Evolutionary conservation across 1,140 invertebrate species (phyloP).

Genomic region (Hylaeus anthracinus): DNA sequence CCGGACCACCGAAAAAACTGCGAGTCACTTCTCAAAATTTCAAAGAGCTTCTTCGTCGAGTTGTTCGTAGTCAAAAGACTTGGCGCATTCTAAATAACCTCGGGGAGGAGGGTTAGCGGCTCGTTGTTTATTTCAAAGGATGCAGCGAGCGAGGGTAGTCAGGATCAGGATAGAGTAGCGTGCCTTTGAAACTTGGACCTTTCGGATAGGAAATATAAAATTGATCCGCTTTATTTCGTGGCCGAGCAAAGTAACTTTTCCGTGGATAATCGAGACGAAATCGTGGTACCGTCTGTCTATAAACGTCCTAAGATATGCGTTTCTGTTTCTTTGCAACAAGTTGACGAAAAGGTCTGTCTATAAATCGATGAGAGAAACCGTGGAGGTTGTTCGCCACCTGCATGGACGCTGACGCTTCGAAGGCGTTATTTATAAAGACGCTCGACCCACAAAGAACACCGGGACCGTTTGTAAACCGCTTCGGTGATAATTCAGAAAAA

Average conservation of each 20-base stretch:
- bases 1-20: neutral
- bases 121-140: neutral
- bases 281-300: no score
- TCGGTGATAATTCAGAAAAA: slow-evolving; percentile 21
- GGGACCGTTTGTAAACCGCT: neutral
- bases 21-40: neutral
- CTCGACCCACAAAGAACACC: neutral
- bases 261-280: no score
- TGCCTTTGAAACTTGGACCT: no score
- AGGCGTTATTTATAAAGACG: neutral
- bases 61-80: neutral
- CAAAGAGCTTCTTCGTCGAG: neutral
- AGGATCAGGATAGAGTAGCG: no score
- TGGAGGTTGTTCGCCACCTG: neutral
- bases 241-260: no score
- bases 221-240: no score
- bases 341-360: neutral
- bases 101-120: no score
- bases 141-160: no score
- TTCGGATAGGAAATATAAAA: no score
- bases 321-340: no score
- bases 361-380: no score
- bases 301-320: no score
- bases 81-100: neutral
- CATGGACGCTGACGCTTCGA: neutral